Evolutionary conservation across 2,888 invertebrate genomes (phyloP).

Genomic region (Xestoiulus laeticollis): DNA sequence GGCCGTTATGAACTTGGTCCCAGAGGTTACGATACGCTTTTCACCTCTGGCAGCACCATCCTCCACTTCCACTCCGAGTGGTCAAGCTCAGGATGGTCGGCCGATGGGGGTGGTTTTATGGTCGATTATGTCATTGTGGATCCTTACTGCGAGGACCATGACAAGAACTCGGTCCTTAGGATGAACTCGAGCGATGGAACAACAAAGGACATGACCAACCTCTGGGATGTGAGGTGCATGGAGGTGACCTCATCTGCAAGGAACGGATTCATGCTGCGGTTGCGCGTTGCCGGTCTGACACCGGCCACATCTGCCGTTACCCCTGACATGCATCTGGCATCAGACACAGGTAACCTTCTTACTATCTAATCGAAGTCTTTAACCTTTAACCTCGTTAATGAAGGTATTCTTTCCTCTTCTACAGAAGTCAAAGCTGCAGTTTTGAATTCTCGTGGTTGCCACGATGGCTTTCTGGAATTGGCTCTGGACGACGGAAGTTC

Average conservation of each 20-base stretch:
- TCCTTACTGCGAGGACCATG: not conserved
- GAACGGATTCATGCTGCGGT: not conserved
- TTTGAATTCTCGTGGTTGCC: not conserved
- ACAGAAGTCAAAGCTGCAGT: not conserved
- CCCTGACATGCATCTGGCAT: not conserved
- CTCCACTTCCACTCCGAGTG: slow-evolving; percentile 51
- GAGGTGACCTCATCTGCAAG: not conserved
- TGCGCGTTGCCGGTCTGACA: not conserved
- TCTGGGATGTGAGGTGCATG: not conserved
- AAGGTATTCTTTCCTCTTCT: not conserved
- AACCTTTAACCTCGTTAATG: not conserved
- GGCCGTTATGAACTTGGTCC: not conserved
- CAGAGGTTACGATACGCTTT: not conserved
- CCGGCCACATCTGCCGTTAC: not conserved
- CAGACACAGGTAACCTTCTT: not conserved
- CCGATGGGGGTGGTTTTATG: not conserved
- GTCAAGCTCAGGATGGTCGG: slow-evolving; percentile 40
- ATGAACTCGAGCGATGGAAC: not conserved
- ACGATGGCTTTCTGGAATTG: not conserved
- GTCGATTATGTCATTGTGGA: not conserved
- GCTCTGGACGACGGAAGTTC: not conserved
- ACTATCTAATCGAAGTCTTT: not conserved
- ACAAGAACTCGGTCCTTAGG: not conserved
- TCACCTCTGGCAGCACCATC: not conserved
- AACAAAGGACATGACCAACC: not conserved